phyloP scores from a whole-genome alignment of 2,113 vertebrate species.

The Scolopax mira region DNA sequence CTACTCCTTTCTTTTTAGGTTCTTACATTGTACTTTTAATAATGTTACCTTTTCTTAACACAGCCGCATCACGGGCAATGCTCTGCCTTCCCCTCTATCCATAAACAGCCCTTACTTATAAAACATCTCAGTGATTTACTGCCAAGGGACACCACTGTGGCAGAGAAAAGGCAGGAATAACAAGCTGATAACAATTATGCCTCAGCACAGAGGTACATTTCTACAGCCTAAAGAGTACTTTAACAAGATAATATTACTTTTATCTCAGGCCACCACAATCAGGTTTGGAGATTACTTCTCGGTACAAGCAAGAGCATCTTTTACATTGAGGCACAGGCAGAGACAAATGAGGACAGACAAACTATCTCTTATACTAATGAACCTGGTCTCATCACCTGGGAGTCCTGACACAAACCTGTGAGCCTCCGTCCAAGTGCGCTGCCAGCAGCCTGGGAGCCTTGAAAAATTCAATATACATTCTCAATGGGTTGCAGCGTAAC shows the following conservation, averaged over 20 bases:
- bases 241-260: neutral
- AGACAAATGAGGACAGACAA: neutral
- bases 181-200: neutral
- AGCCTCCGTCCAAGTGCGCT: neutral
- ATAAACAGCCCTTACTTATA: neutral
- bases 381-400: neutral
- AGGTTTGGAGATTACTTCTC: neutral
- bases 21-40: neutral
- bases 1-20: neutral
- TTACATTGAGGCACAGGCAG: neutral
- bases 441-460: neutral
- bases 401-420: neutral
- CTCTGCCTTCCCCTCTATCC: neutral
- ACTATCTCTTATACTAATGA: neutral
- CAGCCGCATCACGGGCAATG: neutral
- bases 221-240: neutral
- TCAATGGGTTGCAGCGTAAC: neutral
- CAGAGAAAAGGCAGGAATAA: neutral
- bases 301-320: neutral
- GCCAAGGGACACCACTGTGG: neutral
- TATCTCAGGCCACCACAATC: neutral
- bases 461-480: neutral
- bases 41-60: neutral
- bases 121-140: neutral
- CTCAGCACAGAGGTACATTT: neutral